Base-by-base conservation (phyloP, 53 echinoderm and acorn worm species). In the Mesocentrotus franciscanus region DNA sequence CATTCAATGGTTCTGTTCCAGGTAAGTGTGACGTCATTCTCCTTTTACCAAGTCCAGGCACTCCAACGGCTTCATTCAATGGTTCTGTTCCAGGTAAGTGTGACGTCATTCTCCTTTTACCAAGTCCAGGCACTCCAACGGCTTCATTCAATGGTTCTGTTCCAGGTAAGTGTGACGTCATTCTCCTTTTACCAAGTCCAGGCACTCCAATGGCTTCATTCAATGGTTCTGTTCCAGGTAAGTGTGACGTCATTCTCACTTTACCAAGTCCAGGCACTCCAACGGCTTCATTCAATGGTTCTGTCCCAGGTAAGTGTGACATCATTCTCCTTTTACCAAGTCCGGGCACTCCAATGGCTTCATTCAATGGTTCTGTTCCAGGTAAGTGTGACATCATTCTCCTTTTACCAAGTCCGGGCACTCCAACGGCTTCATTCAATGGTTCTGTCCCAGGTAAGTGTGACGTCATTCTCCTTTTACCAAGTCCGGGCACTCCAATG, bases 321-420 rank as follows among this genome's bases (percentile, higher is more conserved):
- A n/a, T n/a, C n/a, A n/a, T n/a, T n/a, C n/a, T 94, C n/a, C 87
- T 85, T 12, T 85, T 94, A 24, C 95, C 95, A 36, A 94, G 95
- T 56, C 95, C 95, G 10, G 95, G 95, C 0, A 94, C 87, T 15
- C 95, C 95, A 32, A 94, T 68, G 9, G 85, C 62, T 72, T 71
- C 85, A 10, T 94, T 94, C 87, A 94, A 94, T 55, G 95, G 95
- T 85, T 68, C 22, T 14, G 87, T 94, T 18, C 34, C 22, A 29
- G 95, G 95, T 94, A 66, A 94, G 85, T 93, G 8, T 71, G 56
- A 49, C 49, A n/a, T n/a, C n/a, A n/a, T n/a, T n/a, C n/a, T 94
- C n/a, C 87, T 85, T 12, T 85, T 94, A 24, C 95, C 95, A 36
- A 94, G 95, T 56, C 95, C 95, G 10, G 95, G 95, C 0, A 94